Evolutionary conservation across 2,797 vertebrate species (phyloP), one percentile per base, ranked within the genome.

Genomic region (Gymnothorax reevesii): DNA sequence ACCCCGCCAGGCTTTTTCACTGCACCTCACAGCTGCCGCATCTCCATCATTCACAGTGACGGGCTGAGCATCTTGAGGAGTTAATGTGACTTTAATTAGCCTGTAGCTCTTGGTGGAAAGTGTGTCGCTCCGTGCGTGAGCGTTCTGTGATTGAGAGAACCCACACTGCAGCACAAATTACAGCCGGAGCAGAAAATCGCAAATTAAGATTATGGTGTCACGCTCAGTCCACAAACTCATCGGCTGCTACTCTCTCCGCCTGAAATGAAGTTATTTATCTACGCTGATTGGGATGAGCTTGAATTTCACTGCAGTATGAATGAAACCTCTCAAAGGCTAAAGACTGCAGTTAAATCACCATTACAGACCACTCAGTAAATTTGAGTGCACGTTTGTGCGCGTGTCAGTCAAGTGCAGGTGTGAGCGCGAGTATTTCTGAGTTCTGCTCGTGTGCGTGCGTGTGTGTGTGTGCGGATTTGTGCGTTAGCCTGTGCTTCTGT

Each of bases 1-100:
- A 13, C 57, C 10, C 57, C 22, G 12, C 15, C n/a, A 12, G 27
- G 42, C 73, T 9, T 42, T 42, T 42, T 25, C n/a, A 42, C 82
- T 42, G 57, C 55, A 4, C 79, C 8, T 22, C 13, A 54, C 15
- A 42, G 13, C 57, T 60, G 59, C 79, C 13, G 22, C 42, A 75
- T 42, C 13, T 42, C 57, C n/a, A 75, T 86, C 27, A 62, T 86
- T 64, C 71, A 17, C n/a, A 25, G 84, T 13, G 64, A 62, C n/a
- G 27, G 60, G 83, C 25, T 52, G 54, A 69, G 83, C 42, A 73
- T 8, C 55, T 6, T 27, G 66, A 77, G 52, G 22, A 5, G 17
- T 69, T 71, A 73, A 62, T 55, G 54, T 57, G 83, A 82, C 83
- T 25, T 25, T n/a, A 25, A 25, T 69, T 69, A 69, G 10, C 62